Base-by-base conservation (phyloP, 2,797 vertebrate genomes). In the Leuciscus waleckii region DNA sequence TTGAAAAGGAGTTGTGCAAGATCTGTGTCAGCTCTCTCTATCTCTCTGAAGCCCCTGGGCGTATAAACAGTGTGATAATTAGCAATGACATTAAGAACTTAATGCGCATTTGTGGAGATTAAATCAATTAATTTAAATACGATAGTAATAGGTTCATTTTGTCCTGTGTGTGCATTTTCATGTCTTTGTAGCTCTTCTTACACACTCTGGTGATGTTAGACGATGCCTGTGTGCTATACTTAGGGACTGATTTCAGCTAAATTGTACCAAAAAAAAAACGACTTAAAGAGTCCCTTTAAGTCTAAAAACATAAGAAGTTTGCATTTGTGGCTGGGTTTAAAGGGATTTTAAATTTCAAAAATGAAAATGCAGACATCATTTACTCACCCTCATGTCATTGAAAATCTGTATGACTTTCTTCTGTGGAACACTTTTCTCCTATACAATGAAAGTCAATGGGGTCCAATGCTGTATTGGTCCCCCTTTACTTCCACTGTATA, bases 41-140 rank as follows among this genome's bases (percentile, higher is more conserved):
- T 67, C n/a, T 46, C 41, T 43, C 23, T 26, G 37, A 76, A 71
- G 81, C 87, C 88, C 81, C 74, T 69, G 70, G 84, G 87, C 90
- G 79, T 69, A 87, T 41, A 84, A 84, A 75, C 89, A 86, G 39
- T 79, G 79, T 63, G 79, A 56, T 89, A 85, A 88, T 89, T 89
- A 88, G 76, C 73, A 51, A 74, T 81, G 79, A 86, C 79, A 88
- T 89, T 87, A 88, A 86, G 79, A 89, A 69, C 88, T 86, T 87
- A 86, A 87, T 69, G 83, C 58, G 75, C 76, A 75, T 89, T 87
- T 82, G 83, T 54, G 76, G 78, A 74, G 85, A 87, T 89, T 83
- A 90, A 83, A 89, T 87, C 79, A 74, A 87, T 81, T 90, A 39
- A 82, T 88, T 90, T 78, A 75, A 79, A 77, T 32, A 85, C 35